phyloP scores from a whole-genome alignment of 2,113 vertebrate species.

The Cyanistes caeruleus region DNA sequence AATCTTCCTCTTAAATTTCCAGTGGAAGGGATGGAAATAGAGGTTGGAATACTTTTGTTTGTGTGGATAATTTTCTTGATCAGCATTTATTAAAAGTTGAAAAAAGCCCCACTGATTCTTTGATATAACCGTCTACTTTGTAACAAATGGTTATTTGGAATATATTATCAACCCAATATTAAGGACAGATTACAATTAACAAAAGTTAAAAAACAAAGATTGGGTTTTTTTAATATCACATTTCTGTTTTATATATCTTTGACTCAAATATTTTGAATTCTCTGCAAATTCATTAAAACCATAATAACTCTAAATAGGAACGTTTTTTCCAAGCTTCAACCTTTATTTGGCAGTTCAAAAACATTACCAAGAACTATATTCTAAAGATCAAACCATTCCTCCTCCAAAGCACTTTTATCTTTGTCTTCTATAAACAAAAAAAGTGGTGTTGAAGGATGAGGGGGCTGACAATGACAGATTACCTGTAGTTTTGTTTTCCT shows the following conservation, averaged over 20 bases:
- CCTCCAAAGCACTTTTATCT: conserved; percentile 34
- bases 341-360: conserved; percentile 24
- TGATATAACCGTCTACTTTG: neutral
- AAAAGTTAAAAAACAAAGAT: neutral
- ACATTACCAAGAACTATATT: neutral
- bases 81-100: neutral
- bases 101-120: neutral
- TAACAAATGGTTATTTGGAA: neutral
- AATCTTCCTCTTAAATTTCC: neutral
- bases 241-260: neutral
- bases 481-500: conserved; percentile 49
- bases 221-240: neutral
- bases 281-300: neutral
- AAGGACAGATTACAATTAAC: neutral
- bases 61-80: neutral
- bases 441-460: neutral
- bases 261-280: neutral
- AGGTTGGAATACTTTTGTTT: neutral
- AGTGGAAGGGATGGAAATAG: neutral
- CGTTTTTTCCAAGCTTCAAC: neutral
- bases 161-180: neutral
- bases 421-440: conserved; percentile 44
- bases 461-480: conserved; percentile 66
- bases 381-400: neutral
- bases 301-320: neutral